Percentiles rank a stretch among this genome's conserved stretches.
phyloP scores from a whole-genome alignment of 1,140 invertebrate genomes.

The Aricia agestis region DNA sequence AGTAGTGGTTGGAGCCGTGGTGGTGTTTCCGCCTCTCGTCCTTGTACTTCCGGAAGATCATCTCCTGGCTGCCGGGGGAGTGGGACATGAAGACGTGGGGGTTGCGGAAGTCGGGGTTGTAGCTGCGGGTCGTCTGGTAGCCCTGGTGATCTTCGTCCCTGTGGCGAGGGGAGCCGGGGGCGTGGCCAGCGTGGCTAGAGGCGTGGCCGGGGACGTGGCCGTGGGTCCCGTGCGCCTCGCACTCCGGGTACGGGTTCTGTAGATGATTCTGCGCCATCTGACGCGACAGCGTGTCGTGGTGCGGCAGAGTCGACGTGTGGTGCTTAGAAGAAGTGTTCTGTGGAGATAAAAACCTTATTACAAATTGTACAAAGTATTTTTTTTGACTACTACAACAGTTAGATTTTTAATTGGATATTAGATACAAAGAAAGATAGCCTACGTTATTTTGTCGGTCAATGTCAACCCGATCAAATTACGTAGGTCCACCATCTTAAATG shows the following conservation, averaged over 20 bases:
- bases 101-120: conserved; percentile 79
- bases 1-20: conserved; percentile 77
- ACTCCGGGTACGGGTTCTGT: conserved; percentile 56
- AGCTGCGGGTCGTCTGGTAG: conserved; percentile 70
- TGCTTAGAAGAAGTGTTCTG: conserved; percentile 78
- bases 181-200: too few species aligned
- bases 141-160: conserved; percentile 67
- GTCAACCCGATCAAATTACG: too few species aligned
- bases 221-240: conserved; percentile 33
- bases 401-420: background rate
- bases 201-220: conserved; percentile 37
- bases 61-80: conserved; percentile 67
- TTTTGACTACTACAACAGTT: background rate
- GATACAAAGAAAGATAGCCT: too few species aligned
- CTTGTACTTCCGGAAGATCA: conserved; percentile 69
- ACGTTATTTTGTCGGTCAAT: background rate
- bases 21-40: conserved; percentile 65
- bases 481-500: too few species aligned
- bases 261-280: conserved; percentile 58
- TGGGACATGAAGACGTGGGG: conserved; percentile 73
- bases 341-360: conserved; percentile 18
- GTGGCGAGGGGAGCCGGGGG: conserved; percentile 49
- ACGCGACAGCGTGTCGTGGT: conserved; percentile 64
- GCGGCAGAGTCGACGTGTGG: conserved; percentile 62
- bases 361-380: too few species aligned